These are phyloP conservation scores for Brachymystax lenok DNA, from an alignment of 2,797 vertebrate genomes.

Conservation along the genomic window DNA sequence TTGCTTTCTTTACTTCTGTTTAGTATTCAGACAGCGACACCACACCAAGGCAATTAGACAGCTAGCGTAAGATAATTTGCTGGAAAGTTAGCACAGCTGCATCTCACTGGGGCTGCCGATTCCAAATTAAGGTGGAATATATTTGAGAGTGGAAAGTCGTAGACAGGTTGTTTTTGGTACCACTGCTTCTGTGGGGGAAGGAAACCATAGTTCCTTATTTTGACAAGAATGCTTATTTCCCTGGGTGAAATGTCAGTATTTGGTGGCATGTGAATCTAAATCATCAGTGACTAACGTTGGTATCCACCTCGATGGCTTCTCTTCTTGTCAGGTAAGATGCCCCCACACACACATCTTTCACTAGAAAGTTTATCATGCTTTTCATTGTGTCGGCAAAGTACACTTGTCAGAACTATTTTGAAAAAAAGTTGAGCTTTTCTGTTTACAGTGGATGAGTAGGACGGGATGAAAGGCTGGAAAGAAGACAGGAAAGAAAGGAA, in stretches of 20 bases:
- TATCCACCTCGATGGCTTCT: constrained; percentile 63
- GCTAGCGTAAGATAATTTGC: constrained; percentile 36
- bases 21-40: constrained; percentile 37
- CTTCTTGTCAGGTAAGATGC: constrained; percentile 62
- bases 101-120: constrained; percentile 41
- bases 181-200: constrained; percentile 1
- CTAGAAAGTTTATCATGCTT: constrained; percentile 64
- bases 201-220: constrained; percentile 27
- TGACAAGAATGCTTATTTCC: constrained; percentile 54
- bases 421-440: constrained; percentile 32
- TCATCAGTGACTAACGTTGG: constrained; percentile 57
- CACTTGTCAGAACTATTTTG: constrained; percentile 55
- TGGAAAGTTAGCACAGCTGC: constrained; percentile 48
- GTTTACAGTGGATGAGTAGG: constrained; percentile 37
- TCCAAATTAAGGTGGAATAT: constrained; percentile 46
- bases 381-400: constrained; percentile 43
- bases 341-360: constrained; percentile 45
- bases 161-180: constrained; percentile 19
- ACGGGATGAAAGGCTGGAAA: constrained; percentile 39
- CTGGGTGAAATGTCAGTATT: constrained; percentile 17
- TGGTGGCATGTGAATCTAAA: constrained; percentile 42
- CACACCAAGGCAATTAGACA: constrained; percentile 46
- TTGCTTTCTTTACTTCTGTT: constrained; percentile 28
- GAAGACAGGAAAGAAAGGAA: constrained; percentile 1
- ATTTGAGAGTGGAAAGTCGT: constrained; percentile 42